Evolutionary conservation across 2,888 invertebrate species (phyloP).

Genomic region (Carpatolechia fugitivella): DNA sequence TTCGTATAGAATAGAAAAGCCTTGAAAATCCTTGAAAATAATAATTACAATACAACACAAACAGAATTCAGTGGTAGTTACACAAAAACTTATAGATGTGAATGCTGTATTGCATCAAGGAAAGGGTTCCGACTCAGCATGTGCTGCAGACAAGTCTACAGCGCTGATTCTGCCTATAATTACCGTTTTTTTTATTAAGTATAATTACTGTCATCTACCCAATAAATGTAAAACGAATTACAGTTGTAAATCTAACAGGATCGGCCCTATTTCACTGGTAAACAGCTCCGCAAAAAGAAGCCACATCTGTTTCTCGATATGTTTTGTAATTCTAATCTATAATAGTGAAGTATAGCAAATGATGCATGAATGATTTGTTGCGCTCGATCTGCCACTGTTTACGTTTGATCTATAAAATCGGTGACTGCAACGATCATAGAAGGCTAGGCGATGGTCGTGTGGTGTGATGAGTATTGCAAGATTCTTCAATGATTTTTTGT

Average conservation of each 20-base stretch:
- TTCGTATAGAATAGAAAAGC: too few relatives aligned
- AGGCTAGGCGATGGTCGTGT: conserved; percentile 22
- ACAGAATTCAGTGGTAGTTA: too few relatives aligned
- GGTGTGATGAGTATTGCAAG: conserved; percentile 11
- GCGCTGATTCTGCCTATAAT: too few relatives aligned
- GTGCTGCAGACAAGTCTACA: too few relatives aligned
- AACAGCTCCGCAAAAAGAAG: conserved; percentile 24
- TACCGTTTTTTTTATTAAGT: too few relatives aligned
- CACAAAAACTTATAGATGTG: too few relatives aligned
- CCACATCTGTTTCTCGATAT: conserved; percentile 24
- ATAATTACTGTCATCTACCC: too few relatives aligned
- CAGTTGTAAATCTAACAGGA: background rate
- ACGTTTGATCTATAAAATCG: conserved; percentile 47
- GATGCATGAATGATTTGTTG: conserved; percentile 51
- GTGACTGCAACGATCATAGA: conserved; percentile 39
- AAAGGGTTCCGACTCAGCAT: too few relatives aligned
- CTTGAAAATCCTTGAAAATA: too few relatives aligned
- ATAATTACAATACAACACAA: too few relatives aligned
- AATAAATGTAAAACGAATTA: background rate
- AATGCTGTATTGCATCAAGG: too few relatives aligned
- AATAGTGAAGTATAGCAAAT: conserved; percentile 38
- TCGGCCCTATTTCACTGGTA: conserved; percentile 25
- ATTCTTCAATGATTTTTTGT: conserved; percentile 7
- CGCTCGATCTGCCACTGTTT: conserved; percentile 38
- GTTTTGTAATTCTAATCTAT: conserved; percentile 54